Base-by-base conservation (phyloP, 2,888 invertebrate genomes). In the Steinernema scapterisci region DNA sequence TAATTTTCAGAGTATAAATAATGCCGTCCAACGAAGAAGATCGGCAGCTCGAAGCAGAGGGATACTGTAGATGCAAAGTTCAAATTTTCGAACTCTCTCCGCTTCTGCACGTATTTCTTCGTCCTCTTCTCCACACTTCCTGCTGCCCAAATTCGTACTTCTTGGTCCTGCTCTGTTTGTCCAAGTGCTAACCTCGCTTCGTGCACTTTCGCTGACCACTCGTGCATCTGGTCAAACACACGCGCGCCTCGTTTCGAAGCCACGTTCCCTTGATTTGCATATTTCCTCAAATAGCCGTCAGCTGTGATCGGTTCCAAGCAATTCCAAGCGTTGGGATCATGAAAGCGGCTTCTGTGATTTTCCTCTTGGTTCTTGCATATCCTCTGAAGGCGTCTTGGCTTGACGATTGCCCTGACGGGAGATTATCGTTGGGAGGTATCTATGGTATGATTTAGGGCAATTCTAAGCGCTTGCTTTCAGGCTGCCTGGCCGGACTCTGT, bases 181-280 rank as follows among this genome's bases (percentile, higher is more conserved):
- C 48, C 5, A 48, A 48, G 48, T 48, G 48, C 48, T 48, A 48
- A 48, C 16, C 6, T 7, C 5, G 19, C 16, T 16, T 63, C 63
- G 63, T 63, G 63, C 63, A 63, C 25, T 63, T 38, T 38, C 63
- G 31, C 63, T 63, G 63, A 27, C 63, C 63, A n/a, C 27, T 27
- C 31, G 54, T 6, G 25, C 21, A 54, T n/a, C 48, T 48, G 48
- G 19, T 19, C 48, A 48, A 48, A 48, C 48, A 19, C 38, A 48
- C n/a, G 48, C n/a, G 48, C 48, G 48, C 19, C n/a, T 48, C 48
- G 16, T 48, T 16, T 19, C 48, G 48, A 13, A 3, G 48, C n/a
- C 48, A 38, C 48, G n/a, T 48, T 19, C 13, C 48, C 13, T 3
- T 21, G 52, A 52, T 52, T 23, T 52, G 52, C 52, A 52, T 52